Base-by-base conservation (phyloP, 1,140 invertebrate genomes). In the Micrasema minimum region DNA sequence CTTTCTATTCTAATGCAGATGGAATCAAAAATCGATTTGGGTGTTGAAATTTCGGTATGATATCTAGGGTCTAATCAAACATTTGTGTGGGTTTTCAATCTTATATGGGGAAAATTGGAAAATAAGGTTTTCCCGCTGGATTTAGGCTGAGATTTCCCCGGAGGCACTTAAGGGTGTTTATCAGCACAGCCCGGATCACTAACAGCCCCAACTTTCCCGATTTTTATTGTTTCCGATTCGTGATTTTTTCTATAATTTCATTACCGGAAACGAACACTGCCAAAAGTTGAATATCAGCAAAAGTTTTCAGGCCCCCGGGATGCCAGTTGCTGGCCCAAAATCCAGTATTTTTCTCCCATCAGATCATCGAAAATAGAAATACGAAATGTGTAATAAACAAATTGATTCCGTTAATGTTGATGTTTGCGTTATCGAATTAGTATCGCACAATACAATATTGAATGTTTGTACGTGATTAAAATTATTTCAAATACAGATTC, bases 161-260 rank as follows among this genome's bases (percentile, higher is more conserved):
- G 55, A 59, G 55, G 55, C 55, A 31, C 0, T 59, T 20, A 51
- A 41, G 35, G 55, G 55, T 59, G 55, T 59, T 59, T 59, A 59
- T 59, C 55, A 59, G 55, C 16, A 18, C 1, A 41, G 22, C 55
- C 55, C 18, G 37, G 55, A 59, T 59, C 55, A 31, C 55, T 59
- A 59, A 59, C 55, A 59, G 18, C 37, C 55, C 37, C 20, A 59
- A 59, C 31, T 41, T 20, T 38, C 9, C 14, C 37, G n/a, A 12
- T 57, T 57, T 55, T 55, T 55, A 55, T 35, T 35, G 51, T 55
- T 55, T 57, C 31, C 14, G 14, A 37, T 2, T 18, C 26, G 12
- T 57, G 26, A 37, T 37, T 57, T 57, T 51, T 57, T 57, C 26
- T 4, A 57, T 57, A 37, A 57, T 57, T 55, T 55, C 51, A 55